Base-by-base conservation (phyloP, 2,797 vertebrate genomes). In the Cryptoprocta ferox region DNA sequence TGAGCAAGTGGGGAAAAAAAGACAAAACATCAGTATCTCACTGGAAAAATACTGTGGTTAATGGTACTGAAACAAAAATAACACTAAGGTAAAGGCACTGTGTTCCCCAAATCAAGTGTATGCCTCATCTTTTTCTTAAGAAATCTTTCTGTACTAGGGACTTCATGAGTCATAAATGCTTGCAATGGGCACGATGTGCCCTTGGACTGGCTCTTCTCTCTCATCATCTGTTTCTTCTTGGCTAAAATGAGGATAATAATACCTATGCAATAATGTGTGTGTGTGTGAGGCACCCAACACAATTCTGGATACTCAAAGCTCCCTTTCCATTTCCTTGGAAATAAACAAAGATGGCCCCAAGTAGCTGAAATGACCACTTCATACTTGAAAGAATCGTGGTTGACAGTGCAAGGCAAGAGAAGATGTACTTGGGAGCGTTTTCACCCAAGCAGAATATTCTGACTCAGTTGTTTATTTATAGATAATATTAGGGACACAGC, bases 41-140 rank as follows among this genome's bases (percentile, higher is more conserved):
- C 82, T 95, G 70, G 63, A 96, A 97, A 98, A 94, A 78, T 89
- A 78, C 32, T 95, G 15, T 95, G 35, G 56, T 87, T 28, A 16
- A 96, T 97, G 71, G 21, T 85, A 70, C 63, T 65, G 86, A 70
- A 91, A 87, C 94, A 97, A 96, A 97, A 92, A 85, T 89, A 93
- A 82, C 16, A 56, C 80, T 66, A 30, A 32, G 66, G 94, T 88
- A 97, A 96, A 94, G 56, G 66, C 50, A 85, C 37, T 70, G 42
- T 85, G 80, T 79, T 96, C 83, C 73, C 65, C 83, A 86, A 89
- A 91, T 89, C 86, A 96, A 96, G 32, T 45, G 56, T 56, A 80
- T 0, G 3, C 28, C 75, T 96, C 70, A 30, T 66, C n/a, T 73
- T 95, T 96, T 95, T 91, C 88, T 91, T 84, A 93, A 90, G 93